Base-by-base conservation (phyloP, 2,888 invertebrate species). In the Caenorhabditis zanzibari region DNA sequence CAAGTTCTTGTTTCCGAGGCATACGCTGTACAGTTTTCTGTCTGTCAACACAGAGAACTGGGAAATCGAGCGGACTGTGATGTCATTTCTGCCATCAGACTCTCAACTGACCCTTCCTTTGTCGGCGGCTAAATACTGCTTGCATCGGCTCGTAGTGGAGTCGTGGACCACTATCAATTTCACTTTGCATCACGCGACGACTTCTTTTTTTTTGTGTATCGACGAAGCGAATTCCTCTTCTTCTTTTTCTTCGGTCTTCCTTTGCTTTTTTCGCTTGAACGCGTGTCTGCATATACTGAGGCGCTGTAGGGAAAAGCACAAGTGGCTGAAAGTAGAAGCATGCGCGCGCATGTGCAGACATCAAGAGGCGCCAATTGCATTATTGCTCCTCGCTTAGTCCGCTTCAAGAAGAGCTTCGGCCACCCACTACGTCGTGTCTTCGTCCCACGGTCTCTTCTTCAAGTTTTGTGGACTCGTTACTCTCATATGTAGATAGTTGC, bases 311-410 rank as follows among this genome's bases (percentile, higher is more conserved):
- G 47, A 28, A 28, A 47, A 35, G 38, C 68, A 52, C 76, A 76
- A 69, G 69, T 76, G 69, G 69, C 76, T 69, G 76, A 68, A 76
- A 69, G 76, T 69, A 69, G 76, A 49, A 47, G 58, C 47, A 26
- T 28, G 66, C 52, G 75, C 59, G 32, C 7, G n/a, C 7, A 49
- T 38, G 68, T 26, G 68, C 54, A 76, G 69, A 69, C 68, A 59
- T 68, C 68, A 71, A 71, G 77, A 77, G 71, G 69, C 77, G 71
- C 61, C 69, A 71, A 77, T 77, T 77, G 69, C 69, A 77, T 77
- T 77, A 71, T 71, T 77, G 77, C 77, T 77, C 77, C 52, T 75
- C 76, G 47, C 68, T n/a, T 52, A 52, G 73, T 28, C 64, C 56
- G 35, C 63, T 24, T 22, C 14, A 24, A 49, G 0, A 10, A 52